Conservation (phyloP, 1,140 invertebrate species). For the Solenopsis fugax region DNA sequence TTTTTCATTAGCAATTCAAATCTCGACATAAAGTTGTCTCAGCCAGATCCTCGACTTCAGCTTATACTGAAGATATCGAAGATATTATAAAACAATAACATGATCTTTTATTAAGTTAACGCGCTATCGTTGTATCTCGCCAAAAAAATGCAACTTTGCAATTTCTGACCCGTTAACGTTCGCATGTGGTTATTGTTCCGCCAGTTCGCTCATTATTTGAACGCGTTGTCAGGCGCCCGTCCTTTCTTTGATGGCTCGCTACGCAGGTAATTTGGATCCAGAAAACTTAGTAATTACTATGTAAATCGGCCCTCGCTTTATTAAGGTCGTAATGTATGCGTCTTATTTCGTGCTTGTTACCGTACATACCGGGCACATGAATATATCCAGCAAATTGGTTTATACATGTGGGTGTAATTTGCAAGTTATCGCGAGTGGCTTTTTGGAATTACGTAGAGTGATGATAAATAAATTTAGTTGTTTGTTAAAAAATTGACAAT, state of each 20-base stretch:
- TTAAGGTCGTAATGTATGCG: slow-evolving; percentile 75
- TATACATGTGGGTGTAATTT: slow-evolving; percentile 57
- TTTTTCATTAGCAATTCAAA: slow-evolving; percentile 35
- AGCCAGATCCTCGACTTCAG: no score
- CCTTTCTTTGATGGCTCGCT: slow-evolving; percentile 71
- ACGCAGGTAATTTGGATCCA: slow-evolving; percentile 73
- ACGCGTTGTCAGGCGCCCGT: slow-evolving; percentile 65
- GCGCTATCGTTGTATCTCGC: background rate
- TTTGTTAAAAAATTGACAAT: slow-evolving; percentile 6
- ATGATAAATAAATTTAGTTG: slow-evolving; percentile 4
- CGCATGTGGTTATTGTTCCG: slow-evolving; percentile 37
- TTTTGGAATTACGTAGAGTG: slow-evolving; percentile 8
- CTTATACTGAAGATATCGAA: background rate
- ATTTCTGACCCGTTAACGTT: slow-evolving; percentile 34
- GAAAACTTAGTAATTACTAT: slow-evolving; percentile 77
- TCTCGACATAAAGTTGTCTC: background rate
- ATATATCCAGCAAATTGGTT: slow-evolving; percentile 60
- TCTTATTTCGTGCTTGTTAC: slow-evolving; percentile 73
- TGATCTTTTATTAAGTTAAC: background rate
- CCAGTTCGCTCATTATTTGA: slow-evolving; percentile 68
- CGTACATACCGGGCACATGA: slow-evolving; percentile 20
- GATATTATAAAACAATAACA: background rate
- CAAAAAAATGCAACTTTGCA: background rate
- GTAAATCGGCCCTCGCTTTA: slow-evolving; percentile 72
- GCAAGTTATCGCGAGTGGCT: slow-evolving; percentile 56